Evolutionary conservation across 2,888 invertebrate genomes (phyloP).

Genomic region (Sinotaia quadrata): DNA sequence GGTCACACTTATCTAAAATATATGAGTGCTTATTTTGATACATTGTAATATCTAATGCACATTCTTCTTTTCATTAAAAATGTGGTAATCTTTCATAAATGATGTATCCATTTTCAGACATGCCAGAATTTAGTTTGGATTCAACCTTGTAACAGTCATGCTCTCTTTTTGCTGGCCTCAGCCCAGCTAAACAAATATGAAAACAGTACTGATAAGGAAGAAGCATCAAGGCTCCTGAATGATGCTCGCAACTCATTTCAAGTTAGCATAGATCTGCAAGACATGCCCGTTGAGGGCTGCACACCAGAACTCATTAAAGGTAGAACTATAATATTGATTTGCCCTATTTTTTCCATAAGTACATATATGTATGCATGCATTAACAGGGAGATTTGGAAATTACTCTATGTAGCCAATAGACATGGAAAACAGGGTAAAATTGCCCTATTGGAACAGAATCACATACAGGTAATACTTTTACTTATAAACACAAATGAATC

Average conservation of each 20-base stretch:
- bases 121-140: conserved; percentile 65
- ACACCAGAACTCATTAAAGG: conserved; percentile 45
- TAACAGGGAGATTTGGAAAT: too few species aligned
- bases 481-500: too few species aligned
- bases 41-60: too few species aligned
- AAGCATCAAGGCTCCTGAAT: conserved; percentile 51
- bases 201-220: conserved; percentile 57
- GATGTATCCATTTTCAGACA: conserved; percentile 48
- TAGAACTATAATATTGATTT: background rate
- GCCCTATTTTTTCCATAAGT: background rate
- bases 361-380: conserved; percentile 12
- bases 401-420: too few species aligned
- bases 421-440: too few species aligned
- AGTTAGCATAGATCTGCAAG: conserved; percentile 65
- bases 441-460: too few species aligned
- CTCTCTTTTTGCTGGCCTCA: conserved; percentile 64
- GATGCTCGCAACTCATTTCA: conserved; percentile 62
- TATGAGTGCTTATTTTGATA: too few species aligned
- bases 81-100: background rate
- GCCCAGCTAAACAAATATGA: conserved; percentile 66
- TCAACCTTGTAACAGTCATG: conserved; percentile 64
- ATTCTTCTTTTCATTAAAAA: too few species aligned
- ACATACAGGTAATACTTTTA: too few species aligned
- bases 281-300: conserved; percentile 62
- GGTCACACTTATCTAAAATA: too few species aligned